A percentile compares a stretch with the other conserved stretches of the same genome.
Evolutionary conservation across 1,140 invertebrate species (phyloP).

Genomic region (Drosophila littoralis): DNA sequence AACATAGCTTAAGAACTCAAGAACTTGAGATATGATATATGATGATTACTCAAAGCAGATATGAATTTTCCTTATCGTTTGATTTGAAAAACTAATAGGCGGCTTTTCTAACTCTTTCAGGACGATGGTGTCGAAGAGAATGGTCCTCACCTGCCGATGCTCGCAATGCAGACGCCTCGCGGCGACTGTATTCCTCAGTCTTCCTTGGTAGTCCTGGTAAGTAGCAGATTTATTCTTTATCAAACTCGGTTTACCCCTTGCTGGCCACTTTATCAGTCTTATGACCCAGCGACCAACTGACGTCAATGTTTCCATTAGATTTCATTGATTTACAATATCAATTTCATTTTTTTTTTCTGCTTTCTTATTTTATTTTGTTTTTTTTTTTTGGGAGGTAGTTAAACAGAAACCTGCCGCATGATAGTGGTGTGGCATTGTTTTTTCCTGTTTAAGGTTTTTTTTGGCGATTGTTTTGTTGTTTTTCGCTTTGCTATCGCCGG

Average conservation of each 20-base stretch:
- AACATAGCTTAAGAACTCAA: slow-evolving; percentile 63
- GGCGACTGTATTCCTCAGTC: slow-evolving; percentile 94
- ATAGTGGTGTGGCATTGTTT: slow-evolving; percentile 36
- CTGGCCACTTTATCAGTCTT: slow-evolving; percentile 38
- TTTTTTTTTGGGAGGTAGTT: slow-evolving; percentile 20
- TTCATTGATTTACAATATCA: slow-evolving; percentile 73
- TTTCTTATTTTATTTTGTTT: slow-evolving; percentile 3
- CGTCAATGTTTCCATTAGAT: slow-evolving; percentile 74
- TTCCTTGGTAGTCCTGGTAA: slow-evolving; percentile 95
- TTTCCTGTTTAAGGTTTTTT: slow-evolving; percentile 9
- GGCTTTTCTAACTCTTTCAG: slow-evolving; percentile 86
- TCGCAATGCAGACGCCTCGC: slow-evolving; percentile 90
- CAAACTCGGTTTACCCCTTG: not conserved
- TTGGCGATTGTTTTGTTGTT: slow-evolving; percentile 55
- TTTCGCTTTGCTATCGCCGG: slow-evolving; percentile 38
- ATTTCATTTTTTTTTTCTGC: slow-evolving; percentile 4
- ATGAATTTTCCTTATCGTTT: slow-evolving; percentile 6
- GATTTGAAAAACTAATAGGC: slow-evolving; percentile 49
- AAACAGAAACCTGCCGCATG: slow-evolving; percentile 31
- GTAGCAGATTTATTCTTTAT: slow-evolving; percentile 33
- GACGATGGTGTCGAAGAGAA: slow-evolving; percentile 95
- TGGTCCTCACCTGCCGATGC: slow-evolving; percentile 93
- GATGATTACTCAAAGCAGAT: not conserved
- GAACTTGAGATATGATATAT: slow-evolving; percentile 6
- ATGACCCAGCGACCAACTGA: slow-evolving; percentile 43